Evolutionary conservation across 2,113 vertebrate genomes (phyloP).

Genomic region (Phyllostomus hastatus): DNA sequence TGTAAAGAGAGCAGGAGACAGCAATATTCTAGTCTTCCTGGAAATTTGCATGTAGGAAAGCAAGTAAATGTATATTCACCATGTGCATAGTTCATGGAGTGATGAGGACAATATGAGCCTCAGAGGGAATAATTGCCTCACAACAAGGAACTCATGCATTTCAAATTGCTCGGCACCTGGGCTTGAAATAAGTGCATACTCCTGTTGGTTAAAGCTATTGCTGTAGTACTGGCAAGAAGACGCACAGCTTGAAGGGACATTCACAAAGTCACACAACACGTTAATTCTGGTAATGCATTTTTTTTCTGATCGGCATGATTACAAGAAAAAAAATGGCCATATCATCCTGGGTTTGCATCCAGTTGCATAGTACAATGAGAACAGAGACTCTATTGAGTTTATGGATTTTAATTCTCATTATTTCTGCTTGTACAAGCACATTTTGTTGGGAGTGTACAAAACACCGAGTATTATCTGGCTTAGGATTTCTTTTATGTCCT

Average conservation of each 20-base stretch:
- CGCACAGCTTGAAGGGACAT: constrained; percentile 77
- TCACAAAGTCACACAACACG: constrained; percentile 77
- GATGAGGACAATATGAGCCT: constrained; percentile 69
- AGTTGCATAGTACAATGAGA: constrained; percentile 52
- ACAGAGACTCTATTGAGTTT: constrained; percentile 43
- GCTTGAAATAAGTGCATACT: constrained; percentile 78
- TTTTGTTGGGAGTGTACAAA: constrained; percentile 31
- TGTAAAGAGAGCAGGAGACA: constrained; percentile 32
- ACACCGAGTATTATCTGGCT: background rate
- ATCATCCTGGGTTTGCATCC: constrained; percentile 71
- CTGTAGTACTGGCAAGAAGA: constrained; percentile 73
- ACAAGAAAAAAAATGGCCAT: constrained; percentile 56
- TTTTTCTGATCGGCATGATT: constrained; percentile 57
- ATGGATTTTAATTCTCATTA: constrained; percentile 65
- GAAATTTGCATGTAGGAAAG: constrained; percentile 63
- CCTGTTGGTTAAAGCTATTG: constrained; percentile 70
- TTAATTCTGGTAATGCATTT: constrained; percentile 69
- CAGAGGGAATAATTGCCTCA: constrained; percentile 79
- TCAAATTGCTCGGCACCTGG: constrained; percentile 79
- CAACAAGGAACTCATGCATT: constrained; percentile 79
- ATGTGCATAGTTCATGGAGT: constrained; percentile 52
- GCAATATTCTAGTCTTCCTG: constrained; percentile 9
- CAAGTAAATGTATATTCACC: constrained; percentile 68
- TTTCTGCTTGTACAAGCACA: background rate
- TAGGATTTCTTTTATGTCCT: background rate